Percentiles rank a stretch among this genome's conserved stretches.
phyloP scores from a whole-genome alignment of 64 coral and sea anemone genomes.

The Catalaphyllia jardinei region DNA sequence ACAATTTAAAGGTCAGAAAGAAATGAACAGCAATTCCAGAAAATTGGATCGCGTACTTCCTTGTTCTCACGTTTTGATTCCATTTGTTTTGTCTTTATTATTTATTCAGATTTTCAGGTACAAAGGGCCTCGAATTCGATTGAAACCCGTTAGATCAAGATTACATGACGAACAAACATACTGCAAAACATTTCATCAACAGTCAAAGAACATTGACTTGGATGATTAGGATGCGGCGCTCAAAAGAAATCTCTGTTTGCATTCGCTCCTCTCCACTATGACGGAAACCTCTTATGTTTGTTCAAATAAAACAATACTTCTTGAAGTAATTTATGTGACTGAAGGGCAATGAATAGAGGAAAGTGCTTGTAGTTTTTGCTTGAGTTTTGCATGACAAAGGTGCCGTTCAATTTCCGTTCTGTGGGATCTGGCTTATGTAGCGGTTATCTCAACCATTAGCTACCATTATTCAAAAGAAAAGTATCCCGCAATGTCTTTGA shows the following conservation, averaged over 20 bases:
- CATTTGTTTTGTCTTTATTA: too few relatives aligned
- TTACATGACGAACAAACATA: too few relatives aligned
- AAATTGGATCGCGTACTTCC: too few relatives aligned
- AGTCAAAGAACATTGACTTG: background rate
- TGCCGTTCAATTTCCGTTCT: constrained; percentile 10
- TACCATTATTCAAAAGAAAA: background rate
- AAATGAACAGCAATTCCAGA: too few relatives aligned
- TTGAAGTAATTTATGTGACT: background rate
- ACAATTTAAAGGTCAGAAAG: too few relatives aligned
- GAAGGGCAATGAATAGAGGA: background rate
- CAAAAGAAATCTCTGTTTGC: background rate
- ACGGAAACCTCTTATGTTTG: background rate
- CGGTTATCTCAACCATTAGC: background rate
- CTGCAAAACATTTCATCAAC: too few relatives aligned
- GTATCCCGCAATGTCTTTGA: background rate
- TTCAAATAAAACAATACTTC: background rate
- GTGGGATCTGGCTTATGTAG: background rate
- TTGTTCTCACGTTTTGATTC: too few relatives aligned
- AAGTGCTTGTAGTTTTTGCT: background rate
- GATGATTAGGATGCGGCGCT: background rate
- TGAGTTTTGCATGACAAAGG: constrained; percentile 12
- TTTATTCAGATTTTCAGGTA: too few relatives aligned
- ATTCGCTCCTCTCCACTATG: background rate
- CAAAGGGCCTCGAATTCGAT: too few relatives aligned
- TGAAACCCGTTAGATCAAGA: too few relatives aligned